A percentile compares a stretch with the other conserved stretches of the same genome.
phyloP scores from a whole-genome alignment of 2,888 invertebrate species.

The Brachyopa scutellaris region DNA sequence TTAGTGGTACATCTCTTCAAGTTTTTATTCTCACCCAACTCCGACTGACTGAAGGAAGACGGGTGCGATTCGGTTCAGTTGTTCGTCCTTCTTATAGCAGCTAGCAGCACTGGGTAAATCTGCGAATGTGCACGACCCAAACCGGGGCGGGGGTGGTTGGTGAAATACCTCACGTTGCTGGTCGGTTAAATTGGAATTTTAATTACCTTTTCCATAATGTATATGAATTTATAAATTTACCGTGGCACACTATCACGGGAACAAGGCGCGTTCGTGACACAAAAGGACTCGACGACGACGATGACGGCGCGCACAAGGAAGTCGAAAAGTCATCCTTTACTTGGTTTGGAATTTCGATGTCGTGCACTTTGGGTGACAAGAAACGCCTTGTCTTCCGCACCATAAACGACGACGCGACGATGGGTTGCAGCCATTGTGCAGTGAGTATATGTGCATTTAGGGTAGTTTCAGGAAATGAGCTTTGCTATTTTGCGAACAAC shows the following conservation, averaged over 20 bases:
- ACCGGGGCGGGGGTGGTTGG: not conserved
- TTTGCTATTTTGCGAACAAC: conserved; percentile 63
- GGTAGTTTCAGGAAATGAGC: conserved; percentile 58
- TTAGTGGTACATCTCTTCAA: conserved; percentile 67
- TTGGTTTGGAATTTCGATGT: conserved; percentile 61
- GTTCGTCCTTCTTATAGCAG: not conserved
- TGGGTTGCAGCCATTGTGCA: conserved; percentile 24
- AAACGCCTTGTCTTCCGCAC: conserved; percentile 67
- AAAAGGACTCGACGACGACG: conserved; percentile 21
- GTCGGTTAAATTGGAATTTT: conserved; percentile 74
- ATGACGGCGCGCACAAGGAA: conserved; percentile 13
- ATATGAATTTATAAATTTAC: conserved; percentile 63
- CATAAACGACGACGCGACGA: conserved; percentile 47
- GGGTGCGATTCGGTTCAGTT: not conserved
- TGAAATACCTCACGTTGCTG: conserved; percentile 47
- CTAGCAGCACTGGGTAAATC: not conserved
- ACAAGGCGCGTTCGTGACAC: conserved; percentile 14
- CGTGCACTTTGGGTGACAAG: conserved; percentile 66
- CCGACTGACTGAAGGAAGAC: conserved; percentile 30
- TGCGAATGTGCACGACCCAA: conserved; percentile 11
- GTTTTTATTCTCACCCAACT: conserved; percentile 58
- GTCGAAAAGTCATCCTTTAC: conserved; percentile 67
- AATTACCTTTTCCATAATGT: conserved; percentile 76
- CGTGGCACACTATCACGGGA: conserved; percentile 23
- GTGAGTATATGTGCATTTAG: not conserved